Evolutionary conservation across 2,113 vertebrate species (phyloP).

Genomic region (Indri indri): DNA sequence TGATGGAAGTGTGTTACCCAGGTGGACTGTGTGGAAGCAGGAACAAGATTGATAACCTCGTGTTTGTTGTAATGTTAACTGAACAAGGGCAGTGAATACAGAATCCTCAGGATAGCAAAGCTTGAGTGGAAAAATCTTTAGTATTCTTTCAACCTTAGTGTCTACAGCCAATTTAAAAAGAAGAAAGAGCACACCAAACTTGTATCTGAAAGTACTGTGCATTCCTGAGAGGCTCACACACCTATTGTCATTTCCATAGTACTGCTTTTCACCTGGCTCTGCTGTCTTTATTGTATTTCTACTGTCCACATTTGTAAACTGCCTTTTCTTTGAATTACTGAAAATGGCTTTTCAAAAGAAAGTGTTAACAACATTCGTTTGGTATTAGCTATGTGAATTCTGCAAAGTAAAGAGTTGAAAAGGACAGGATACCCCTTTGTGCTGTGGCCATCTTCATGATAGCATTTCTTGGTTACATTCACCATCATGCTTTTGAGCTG

Average conservation of each 20-base stretch:
- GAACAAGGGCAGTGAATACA: not conserved
- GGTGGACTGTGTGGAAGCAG: not conserved
- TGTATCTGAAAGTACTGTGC: not conserved
- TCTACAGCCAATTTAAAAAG: slow-evolving; percentile 4
- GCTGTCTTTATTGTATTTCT: not conserved
- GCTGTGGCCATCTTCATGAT: too few relatives aligned
- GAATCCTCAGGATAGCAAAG: not conserved
- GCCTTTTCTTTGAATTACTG: slow-evolving; percentile 51
- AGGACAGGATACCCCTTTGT: not conserved
- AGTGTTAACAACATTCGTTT: slow-evolving; percentile 31
- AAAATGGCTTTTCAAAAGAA: slow-evolving; percentile 46
- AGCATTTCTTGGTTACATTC: not conserved
- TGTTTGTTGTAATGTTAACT: not conserved
- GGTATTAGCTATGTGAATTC: not conserved
- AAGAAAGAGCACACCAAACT: not conserved
- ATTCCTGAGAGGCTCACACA: not conserved
- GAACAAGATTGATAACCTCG: not conserved
- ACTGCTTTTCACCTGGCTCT: not conserved
- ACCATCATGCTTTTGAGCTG: not conserved
- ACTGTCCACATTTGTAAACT: not conserved
- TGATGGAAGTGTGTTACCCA: not conserved
- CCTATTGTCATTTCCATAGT: not conserved
- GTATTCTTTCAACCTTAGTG: not conserved
- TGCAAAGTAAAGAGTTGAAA: not conserved
- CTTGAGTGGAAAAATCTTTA: not conserved